phyloP scores from a whole-genome alignment of 2,888 invertebrate species.

The Epinotia ramella region DNA sequence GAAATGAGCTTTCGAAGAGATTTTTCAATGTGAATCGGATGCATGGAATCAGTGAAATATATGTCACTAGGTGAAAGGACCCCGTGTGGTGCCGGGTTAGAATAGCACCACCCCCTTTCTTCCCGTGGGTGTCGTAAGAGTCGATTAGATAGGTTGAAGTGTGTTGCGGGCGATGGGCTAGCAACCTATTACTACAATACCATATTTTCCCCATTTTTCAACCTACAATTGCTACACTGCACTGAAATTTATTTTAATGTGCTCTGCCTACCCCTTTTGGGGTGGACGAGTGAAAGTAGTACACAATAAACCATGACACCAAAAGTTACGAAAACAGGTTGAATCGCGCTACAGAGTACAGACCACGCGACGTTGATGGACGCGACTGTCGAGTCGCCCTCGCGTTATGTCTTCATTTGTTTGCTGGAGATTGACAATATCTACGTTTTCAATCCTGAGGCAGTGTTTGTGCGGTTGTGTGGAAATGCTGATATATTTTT shows the following conservation, averaged over 20 bases:
- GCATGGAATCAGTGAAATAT: conserved; percentile 32
- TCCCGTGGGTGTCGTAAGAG: too few relatives aligned
- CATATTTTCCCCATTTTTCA: too few relatives aligned
- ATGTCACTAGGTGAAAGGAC: background rate
- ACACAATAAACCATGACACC: background rate
- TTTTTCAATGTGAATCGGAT: conserved; percentile 48
- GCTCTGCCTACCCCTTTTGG: too few relatives aligned
- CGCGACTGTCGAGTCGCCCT: conserved; percentile 16
- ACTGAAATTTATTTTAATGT: too few relatives aligned
- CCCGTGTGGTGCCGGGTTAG: too few relatives aligned
- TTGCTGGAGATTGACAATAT: conserved; percentile 7
- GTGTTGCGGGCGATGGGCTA: too few relatives aligned
- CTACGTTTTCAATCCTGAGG: conserved; percentile 4
- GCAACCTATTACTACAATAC: too few relatives aligned
- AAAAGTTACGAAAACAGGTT: background rate
- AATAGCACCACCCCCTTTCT: too few relatives aligned
- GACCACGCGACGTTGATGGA: conserved; percentile 23
- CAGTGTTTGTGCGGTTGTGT: background rate
- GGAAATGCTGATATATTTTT: background rate
- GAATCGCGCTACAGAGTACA: background rate
- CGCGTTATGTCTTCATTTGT: conserved; percentile 24
- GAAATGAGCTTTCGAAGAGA: conserved; percentile 54
- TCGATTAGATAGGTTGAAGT: too few relatives aligned
- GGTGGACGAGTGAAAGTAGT: too few relatives aligned
- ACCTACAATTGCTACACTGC: too few relatives aligned